Base-by-base conservation (phyloP, 2,113 vertebrate genomes). In the Sylvietta virens region DNA sequence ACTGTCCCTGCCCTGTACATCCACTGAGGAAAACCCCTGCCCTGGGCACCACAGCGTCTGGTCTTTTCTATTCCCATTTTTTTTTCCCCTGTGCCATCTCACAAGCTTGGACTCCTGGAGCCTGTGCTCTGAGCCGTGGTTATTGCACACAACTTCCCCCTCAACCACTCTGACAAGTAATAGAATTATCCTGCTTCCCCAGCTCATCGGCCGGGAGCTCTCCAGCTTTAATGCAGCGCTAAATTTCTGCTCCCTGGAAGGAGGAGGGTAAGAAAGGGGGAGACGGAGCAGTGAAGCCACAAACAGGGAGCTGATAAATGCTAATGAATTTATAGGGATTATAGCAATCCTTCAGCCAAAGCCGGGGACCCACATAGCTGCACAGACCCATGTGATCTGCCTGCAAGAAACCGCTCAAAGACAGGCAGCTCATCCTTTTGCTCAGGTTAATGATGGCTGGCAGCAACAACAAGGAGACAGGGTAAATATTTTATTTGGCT, bases 281-380 rank as follows among this genome's bases (percentile, higher is more conserved):
- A 45, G 50, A 42, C 11, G 4, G 66, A 81, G 54, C 6, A 0
- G 18, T 26, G 56, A 13, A 78, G 76, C 60, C 85, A 88, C 40
- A 48, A 92, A 90, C 60, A 78, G 60, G 31, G 71, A 86, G 40
- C 47, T 74, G 80, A 92, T 90, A 93, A 94, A 93, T 53, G 76
- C 67, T 95, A 91, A 92, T 92, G 95, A 95, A 94, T 88, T 95
- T 94, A 91, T 42, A 42, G 72, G 72, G 85, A 94, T 94, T 81
- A 71, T 78, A 84, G 56, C 82, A 45, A 71, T 88, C 85, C 94
- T 74, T 88, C 39, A 81, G 64, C 64, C 0, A 18, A 42, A 3
- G 23, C 64, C 17, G 1, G 44, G 69, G 33, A 84, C 44, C 60
- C 84, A 74, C 94, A 88, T 3, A 73, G 57, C 56, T 30, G 15